These are phyloP conservation scores for Drosophila melanogaster DNA, from an alignment of 1,140 invertebrate species.

Conservation along the genomic window Release_6_plus_ISO1_MT NC_004354.4:3974501-3975000, in stretches of 20 bases:
- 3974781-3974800: neutral
- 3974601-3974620: constrained; percentile 68
- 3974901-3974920: constrained; percentile 5
- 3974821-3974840: neutral
- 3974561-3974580: constrained; percentile 47
- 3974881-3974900: constrained; percentile 22
- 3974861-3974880: neutral
- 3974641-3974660: constrained; percentile 63
- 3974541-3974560: constrained; percentile 28
- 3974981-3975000: constrained; percentile 78
- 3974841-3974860: constrained; percentile 7
- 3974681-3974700: neutral
- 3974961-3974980: constrained; percentile 57
- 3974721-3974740: too few relatives aligned
- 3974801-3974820: neutral
- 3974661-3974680: constrained; percentile 27
- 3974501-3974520: constrained; percentile 14
- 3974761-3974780: too few relatives aligned
- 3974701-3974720: constrained; percentile 16
- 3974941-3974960: constrained; percentile 1
- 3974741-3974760: too few relatives aligned
- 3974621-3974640: constrained; percentile 75
- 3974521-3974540: constrained; percentile 17
- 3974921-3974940: neutral
- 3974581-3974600: constrained; percentile 45